Evolutionary conservation across 2,797 vertebrate genomes (phyloP), one percentile per base, ranked within the genome.

Genomic region (Petrocephalus sullivani): DNA sequence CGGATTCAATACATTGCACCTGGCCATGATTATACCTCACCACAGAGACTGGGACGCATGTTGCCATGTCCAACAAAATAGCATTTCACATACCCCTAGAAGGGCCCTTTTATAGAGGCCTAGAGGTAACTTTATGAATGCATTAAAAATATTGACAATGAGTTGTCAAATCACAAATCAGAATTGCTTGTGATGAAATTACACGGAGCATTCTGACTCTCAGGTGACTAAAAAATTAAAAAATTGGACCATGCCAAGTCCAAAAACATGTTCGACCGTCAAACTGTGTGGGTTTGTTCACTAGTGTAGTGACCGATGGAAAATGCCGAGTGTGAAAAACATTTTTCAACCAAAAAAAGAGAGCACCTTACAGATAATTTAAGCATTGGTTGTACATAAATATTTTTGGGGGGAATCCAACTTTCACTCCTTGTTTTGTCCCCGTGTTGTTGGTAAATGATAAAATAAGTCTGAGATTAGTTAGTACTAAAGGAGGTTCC

Each of bases 401-500:
- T 89, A 90, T 83, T 28, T 51, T 51, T 23, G 7, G 7, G 49
- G 49, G 61, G 90, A 89, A 90, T 86, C 91, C 85, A 90, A 90
- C 90, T 93, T 93, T 93, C 86, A 75, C 56, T 88, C 85, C 23
- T 94, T 91, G 90, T 91, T 93, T 92, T 92, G 89, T 33, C 4
- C 92, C 90, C 91, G 92, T 90, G 90, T 91, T 87, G 87, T 88
- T 91, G 92, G 92, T 94, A 92, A 94, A 93, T 94, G 92, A 93
- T 92, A 92, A 90, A 91, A 94, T 94, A 93, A 92, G 92, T 90
- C 90, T 91, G 91, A 90, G 93, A 93, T 93, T 92, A 91, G 89
- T 92, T 92, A 91, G 78, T 92, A 89, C 91, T 91, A 88, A 91
- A 89, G 88, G 92, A 91, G 91, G 93, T 93, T 92, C 90, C 90